A percentile compares a stretch with the other conserved stretches of the same genome.
Evolutionary conservation across 2,797 vertebrate genomes (phyloP).

Genomic region (Pipistrellus pygmaeus): DNA sequence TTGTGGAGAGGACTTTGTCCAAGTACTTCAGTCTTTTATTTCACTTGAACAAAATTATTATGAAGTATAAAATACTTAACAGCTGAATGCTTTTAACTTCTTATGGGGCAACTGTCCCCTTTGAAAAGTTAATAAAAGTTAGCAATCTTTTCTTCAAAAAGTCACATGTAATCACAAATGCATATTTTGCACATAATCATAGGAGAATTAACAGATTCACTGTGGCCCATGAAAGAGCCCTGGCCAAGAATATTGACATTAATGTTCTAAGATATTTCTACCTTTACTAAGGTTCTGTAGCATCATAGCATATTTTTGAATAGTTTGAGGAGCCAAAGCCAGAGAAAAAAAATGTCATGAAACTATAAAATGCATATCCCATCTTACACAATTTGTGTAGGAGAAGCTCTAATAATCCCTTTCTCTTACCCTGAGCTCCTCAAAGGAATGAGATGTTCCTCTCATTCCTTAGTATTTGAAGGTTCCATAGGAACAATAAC

Average conservation of each 20-base stretch:
- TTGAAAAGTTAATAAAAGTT: background rate
- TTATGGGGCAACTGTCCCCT: background rate
- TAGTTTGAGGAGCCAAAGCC: background rate
- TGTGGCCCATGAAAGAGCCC: background rate
- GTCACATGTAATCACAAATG: background rate
- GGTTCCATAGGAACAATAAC: background rate
- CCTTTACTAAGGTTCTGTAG: background rate
- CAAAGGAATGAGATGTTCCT: background rate
- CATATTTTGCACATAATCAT: background rate
- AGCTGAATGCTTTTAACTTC: background rate
- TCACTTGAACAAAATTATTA: conserved; percentile 16
- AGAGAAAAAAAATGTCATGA: background rate
- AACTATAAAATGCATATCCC: no score
- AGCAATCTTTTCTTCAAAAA: background rate
- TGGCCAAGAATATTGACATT: background rate
- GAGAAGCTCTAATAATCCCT: background rate
- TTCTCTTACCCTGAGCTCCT: background rate
- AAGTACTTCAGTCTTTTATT: background rate
- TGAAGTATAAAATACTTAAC: background rate
- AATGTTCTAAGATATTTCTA: background rate
- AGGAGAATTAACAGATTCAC: background rate
- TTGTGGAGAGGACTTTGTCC: background rate
- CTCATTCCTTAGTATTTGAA: background rate
- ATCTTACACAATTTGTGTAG: background rate
- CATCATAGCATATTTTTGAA: background rate